Conservation (phyloP, 2,113 vertebrate species). For the Nycticorax nycticorax region DNA sequence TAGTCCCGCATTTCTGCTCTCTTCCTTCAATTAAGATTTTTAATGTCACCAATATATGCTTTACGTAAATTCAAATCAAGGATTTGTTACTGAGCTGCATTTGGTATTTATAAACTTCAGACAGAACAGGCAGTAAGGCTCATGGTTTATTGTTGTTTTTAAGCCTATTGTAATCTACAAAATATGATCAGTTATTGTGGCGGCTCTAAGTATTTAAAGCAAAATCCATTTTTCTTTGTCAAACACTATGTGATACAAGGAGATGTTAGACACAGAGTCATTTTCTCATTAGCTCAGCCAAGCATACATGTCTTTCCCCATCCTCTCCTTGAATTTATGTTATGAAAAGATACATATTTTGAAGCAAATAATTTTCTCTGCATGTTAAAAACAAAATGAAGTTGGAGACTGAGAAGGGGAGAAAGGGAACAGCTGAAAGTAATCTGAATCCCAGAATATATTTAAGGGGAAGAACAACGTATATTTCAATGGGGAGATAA, state of each 20-base stretch:
- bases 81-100: background rate
- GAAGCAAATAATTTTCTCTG: slow-evolving; percentile 37
- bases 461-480: slow-evolving; percentile 37
- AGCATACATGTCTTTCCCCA: background rate
- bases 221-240: slow-evolving; percentile 73
- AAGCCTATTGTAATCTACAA: slow-evolving; percentile 1
- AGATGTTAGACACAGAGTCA: slow-evolving; percentile 13
- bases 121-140: background rate
- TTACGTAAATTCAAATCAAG: background rate
- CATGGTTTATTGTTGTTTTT: background rate
- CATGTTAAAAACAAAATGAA: slow-evolving; percentile 14
- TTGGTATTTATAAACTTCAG: background rate
- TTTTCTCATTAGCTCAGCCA: slow-evolving; percentile 59
- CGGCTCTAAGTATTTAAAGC: background rate
- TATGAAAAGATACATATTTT: slow-evolving; percentile 59
- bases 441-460: background rate
- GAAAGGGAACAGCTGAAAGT: background rate
- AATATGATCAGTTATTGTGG: background rate
- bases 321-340: slow-evolving; percentile 33
- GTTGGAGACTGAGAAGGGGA: background rate
- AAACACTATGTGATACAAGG: background rate
- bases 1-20: background rate
- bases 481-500: slow-evolving; percentile 47
- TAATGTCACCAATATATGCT: background rate
- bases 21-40: background rate